Evolutionary conservation across 2,113 vertebrate genomes (phyloP).

Genomic region (Noctilio leporinus): DNA sequence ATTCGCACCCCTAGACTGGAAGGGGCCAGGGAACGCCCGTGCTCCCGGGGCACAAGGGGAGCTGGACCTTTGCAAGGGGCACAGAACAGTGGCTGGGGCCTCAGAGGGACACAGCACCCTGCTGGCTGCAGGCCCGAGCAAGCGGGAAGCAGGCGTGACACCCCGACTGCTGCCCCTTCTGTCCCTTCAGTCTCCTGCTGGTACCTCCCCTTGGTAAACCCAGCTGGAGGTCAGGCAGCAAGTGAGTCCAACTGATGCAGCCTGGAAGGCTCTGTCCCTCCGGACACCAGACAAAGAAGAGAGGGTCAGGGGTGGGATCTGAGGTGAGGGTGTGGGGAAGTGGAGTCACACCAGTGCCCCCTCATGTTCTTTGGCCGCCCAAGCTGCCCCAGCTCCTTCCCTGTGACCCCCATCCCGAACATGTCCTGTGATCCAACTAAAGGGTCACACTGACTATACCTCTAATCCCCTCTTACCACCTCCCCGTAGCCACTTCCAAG

Average conservation of each 20-base stretch:
- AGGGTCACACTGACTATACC: background rate
- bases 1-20: background rate
- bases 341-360: background rate
- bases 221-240: background rate
- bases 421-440: background rate
- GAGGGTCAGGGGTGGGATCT: background rate
- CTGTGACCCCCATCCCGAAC: background rate
- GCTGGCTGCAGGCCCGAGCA: background rate
- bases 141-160: background rate
- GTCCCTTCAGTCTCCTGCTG: background rate
- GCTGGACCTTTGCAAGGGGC: too few species aligned
- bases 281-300: background rate
- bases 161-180: background rate
- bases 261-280: background rate
- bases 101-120: background rate
- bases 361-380: background rate
- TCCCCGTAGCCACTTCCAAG: background rate
- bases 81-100: too few species aligned
- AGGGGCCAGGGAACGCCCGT: background rate
- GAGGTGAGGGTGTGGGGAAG: background rate
- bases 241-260: background rate
- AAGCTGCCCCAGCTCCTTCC: background rate
- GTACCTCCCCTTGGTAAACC: background rate
- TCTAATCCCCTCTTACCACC: background rate
- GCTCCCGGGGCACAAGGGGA: background rate